Evolutionary conservation across 2,797 vertebrate genomes (phyloP).

Genomic region (Myotis myotis): DNA sequence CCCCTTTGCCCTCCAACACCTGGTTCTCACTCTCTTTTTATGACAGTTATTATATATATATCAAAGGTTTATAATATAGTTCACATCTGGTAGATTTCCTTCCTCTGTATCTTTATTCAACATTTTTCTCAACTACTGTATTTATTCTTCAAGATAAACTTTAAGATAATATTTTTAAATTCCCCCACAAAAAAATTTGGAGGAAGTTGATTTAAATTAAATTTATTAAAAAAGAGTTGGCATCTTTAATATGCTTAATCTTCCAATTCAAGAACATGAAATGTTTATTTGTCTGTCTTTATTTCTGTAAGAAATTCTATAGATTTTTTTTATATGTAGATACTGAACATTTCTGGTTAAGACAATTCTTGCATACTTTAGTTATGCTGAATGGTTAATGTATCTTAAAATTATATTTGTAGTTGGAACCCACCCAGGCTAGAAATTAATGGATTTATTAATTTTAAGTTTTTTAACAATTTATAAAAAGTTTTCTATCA

Average conservation of each 20-base stretch:
- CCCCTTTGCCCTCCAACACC: too few species aligned
- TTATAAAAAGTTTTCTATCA: background rate
- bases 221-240: background rate
- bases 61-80: background rate
- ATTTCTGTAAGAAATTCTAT: background rate
- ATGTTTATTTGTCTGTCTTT: background rate
- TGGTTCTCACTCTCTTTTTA: too few species aligned
- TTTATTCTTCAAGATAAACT: slow-evolving; percentile 2
- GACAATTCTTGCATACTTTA: background rate
- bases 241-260: background rate
- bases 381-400: background rate
- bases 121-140: background rate
- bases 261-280: background rate
- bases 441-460: background rate
- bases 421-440: background rate
- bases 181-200: background rate
- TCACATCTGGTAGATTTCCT: background rate
- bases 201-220: background rate
- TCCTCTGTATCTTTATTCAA: background rate
- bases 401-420: background rate
- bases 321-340: background rate
- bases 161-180: slow-evolving; percentile 6
- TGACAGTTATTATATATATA: too few species aligned
- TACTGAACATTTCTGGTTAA: background rate
- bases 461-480: background rate